phyloP scores from a whole-genome alignment of 2,113 vertebrate genomes.

The Apus apus region DNA sequence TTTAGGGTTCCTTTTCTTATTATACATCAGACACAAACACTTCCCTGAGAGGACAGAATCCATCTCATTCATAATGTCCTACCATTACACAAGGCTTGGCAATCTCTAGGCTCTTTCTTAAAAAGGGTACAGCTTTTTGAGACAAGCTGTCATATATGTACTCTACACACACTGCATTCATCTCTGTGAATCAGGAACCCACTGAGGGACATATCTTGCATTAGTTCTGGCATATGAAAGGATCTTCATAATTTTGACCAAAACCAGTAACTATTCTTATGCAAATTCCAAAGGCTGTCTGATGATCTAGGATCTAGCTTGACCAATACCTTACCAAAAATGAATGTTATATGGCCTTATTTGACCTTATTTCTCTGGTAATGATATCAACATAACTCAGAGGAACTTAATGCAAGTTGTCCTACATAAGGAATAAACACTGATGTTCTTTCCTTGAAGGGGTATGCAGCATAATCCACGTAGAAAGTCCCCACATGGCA shows the following conservation, averaged over 20 bases:
- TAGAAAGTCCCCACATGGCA: neutral
- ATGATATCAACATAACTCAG: neutral
- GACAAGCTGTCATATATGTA: neutral
- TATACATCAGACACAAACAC: neutral
- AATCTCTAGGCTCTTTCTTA: neutral
- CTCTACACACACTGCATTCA: neutral
- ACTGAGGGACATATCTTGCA: neutral
- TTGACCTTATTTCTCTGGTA: neutral
- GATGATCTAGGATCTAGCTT: neutral
- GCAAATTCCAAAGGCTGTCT: neutral
- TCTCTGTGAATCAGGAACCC: neutral
- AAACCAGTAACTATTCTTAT: neutral
- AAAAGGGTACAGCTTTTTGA: neutral
- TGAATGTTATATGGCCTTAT: neutral
- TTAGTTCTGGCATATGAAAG: neutral
- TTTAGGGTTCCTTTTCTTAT: neutral
- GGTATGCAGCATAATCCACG: neutral
- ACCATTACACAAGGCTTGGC: neutral
- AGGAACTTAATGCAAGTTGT: neutral
- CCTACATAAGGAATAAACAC: neutral
- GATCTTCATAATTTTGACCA: neutral
- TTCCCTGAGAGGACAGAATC: neutral
- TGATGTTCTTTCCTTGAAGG: neutral
- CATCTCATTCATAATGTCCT: neutral
- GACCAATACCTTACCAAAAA: neutral